phyloP scores from a whole-genome alignment of 2,113 vertebrate species.

The Panurus biarmicus region DNA sequence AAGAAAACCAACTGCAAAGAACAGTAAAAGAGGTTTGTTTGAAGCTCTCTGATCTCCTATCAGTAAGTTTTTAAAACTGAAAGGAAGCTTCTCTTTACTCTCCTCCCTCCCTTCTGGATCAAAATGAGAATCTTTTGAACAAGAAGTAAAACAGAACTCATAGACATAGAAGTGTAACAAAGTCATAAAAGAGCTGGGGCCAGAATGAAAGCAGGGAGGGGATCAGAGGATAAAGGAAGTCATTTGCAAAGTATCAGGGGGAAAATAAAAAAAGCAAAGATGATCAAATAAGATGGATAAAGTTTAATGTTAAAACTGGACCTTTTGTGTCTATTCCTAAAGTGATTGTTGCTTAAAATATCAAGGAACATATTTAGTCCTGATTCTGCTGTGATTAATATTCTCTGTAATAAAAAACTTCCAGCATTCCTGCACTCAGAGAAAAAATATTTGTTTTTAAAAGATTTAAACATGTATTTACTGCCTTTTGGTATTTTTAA shows the following conservation, averaged over 20 bases:
- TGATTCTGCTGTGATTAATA: not conserved
- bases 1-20: not conserved
- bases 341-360: not conserved
- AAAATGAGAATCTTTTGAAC: not conserved
- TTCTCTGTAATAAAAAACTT: not conserved
- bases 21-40: not conserved
- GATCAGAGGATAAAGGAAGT: not conserved
- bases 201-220: not conserved
- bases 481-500: not conserved
- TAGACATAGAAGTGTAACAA: not conserved
- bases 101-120: not conserved
- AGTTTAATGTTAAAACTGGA: not conserved
- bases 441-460: not conserved
- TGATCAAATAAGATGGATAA: not conserved
- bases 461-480: not conserved
- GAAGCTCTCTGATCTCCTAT: not conserved
- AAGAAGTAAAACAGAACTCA: not conserved
- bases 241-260: not conserved
- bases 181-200: not conserved
- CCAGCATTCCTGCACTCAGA: not conserved
- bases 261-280: not conserved
- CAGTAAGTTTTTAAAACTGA: not conserved
- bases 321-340: not conserved
- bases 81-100: not conserved
- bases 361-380: not conserved